These are phyloP conservation scores for Elanoides forficatus DNA, from an alignment of 2,113 vertebrate species.

Conservation along the genomic window DNA sequence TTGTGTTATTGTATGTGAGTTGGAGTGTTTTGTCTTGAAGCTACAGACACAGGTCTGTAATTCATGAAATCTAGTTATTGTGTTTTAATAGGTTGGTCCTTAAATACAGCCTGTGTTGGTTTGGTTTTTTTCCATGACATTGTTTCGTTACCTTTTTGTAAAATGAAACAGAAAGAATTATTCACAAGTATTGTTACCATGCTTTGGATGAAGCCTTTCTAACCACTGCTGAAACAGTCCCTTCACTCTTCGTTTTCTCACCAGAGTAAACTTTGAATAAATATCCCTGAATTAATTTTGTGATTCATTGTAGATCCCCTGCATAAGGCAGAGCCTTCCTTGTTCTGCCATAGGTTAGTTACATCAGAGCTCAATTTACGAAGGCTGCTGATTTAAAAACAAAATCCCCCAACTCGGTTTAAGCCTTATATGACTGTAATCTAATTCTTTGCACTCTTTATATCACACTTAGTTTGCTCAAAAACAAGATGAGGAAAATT, in stretches of 20 bases:
- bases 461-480: slow-evolving; percentile 4
- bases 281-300: background rate
- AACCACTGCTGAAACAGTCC: background rate
- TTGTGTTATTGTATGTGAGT: background rate
- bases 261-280: slow-evolving; percentile 3
- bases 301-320: background rate
- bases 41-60: background rate
- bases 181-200: background rate
- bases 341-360: background rate
- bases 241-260: background rate
- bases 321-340: background rate
- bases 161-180: background rate
- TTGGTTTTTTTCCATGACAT: background rate
- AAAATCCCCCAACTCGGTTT: background rate
- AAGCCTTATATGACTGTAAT: background rate
- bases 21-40: background rate
- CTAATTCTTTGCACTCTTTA: background rate
- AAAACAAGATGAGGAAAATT: slow-evolving; percentile 37
- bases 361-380: background rate
- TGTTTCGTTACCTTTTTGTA: background rate
- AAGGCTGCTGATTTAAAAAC: slow-evolving; percentile 1
- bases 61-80: background rate
- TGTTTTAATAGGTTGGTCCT: background rate
- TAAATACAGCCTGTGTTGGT: background rate
- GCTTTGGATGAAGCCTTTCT: background rate